A percentile compares a stretch with the other conserved stretches of the same genome.
phyloP scores from a whole-genome alignment of 2,888 invertebrate species.

The Dioctria rufipes region DNA sequence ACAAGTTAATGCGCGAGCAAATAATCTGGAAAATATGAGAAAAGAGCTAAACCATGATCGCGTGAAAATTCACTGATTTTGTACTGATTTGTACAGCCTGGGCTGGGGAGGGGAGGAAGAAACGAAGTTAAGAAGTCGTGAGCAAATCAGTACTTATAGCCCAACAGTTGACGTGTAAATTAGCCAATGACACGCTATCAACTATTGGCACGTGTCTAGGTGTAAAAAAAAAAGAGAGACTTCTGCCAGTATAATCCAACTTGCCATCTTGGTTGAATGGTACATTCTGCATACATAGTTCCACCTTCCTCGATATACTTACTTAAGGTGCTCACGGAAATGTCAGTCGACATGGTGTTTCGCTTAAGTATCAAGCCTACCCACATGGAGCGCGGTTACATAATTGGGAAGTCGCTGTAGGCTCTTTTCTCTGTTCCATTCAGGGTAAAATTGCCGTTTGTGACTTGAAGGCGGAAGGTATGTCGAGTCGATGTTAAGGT shows the following conservation, averaged over 20 bases:
- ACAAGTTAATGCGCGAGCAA: slow-evolving; percentile 23
- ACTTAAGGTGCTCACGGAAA: slow-evolving; percentile 34
- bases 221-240: background rate
- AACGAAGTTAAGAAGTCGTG: too few species aligned
- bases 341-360: background rate
- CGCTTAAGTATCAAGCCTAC: slow-evolving; percentile 11
- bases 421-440: slow-evolving; percentile 9
- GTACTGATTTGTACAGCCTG: background rate
- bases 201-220: slow-evolving; percentile 31
- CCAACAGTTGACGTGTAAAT: slow-evolving; percentile 20
- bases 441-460: background rate
- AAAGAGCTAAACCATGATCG: background rate
- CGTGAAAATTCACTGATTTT: slow-evolving; percentile 13
- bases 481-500: background rate
- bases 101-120: background rate
- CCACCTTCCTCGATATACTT: slow-evolving; percentile 11
- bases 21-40: slow-evolving; percentile 7
- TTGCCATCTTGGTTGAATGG: background rate
- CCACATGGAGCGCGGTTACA: slow-evolving; percentile 14
- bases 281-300: background rate
- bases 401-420: slow-evolving; percentile 28
- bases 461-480: slow-evolving; percentile 19
- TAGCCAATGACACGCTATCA: slow-evolving; percentile 30
- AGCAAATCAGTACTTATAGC: background rate
- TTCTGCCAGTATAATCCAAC: slow-evolving; percentile 15